Conservation (phyloP, 2,113 vertebrate species). For the Taxidea taxus region DNA sequence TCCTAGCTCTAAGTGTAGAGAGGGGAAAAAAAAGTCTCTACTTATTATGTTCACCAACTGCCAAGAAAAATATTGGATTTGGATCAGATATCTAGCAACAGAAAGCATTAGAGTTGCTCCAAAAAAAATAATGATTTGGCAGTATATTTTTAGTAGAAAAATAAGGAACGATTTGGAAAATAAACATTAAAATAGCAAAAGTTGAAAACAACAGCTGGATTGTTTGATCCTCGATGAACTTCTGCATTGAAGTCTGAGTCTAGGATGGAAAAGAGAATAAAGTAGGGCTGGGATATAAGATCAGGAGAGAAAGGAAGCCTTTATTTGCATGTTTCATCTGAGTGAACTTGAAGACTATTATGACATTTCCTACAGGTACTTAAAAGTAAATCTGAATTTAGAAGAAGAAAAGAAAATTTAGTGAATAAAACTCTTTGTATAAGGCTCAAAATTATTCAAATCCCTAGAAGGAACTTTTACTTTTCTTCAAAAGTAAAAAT, state of each 20-base stretch:
- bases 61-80: constrained; percentile 72
- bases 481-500: constrained; percentile 31
- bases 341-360: constrained; percentile 60
- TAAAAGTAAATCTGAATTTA: constrained; percentile 63
- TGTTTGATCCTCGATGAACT: constrained; percentile 63
- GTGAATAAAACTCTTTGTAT: constrained; percentile 46
- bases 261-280: constrained; percentile 59
- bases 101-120: constrained; percentile 69
- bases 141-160: constrained; percentile 71
- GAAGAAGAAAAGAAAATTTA: constrained; percentile 51
- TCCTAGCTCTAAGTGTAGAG: neutral
- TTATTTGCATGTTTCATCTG: constrained; percentile 67
- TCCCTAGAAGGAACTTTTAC: constrained; percentile 1
- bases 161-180: constrained; percentile 64
- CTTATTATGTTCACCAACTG: constrained; percentile 66
- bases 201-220: constrained; percentile 72
- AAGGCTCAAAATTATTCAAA: constrained; percentile 32
- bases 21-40: constrained; percentile 35
- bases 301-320: constrained; percentile 52
- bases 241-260: constrained; percentile 52
- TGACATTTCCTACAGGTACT: constrained; percentile 59
- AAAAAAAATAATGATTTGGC: constrained; percentile 74
- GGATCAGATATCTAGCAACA: constrained; percentile 64
- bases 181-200: constrained; percentile 66
- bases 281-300: neutral